These are phyloP conservation scores for Drosophila guanche DNA, from an alignment of 1,140 invertebrate species.

Conservation along the genomic window DNA sequence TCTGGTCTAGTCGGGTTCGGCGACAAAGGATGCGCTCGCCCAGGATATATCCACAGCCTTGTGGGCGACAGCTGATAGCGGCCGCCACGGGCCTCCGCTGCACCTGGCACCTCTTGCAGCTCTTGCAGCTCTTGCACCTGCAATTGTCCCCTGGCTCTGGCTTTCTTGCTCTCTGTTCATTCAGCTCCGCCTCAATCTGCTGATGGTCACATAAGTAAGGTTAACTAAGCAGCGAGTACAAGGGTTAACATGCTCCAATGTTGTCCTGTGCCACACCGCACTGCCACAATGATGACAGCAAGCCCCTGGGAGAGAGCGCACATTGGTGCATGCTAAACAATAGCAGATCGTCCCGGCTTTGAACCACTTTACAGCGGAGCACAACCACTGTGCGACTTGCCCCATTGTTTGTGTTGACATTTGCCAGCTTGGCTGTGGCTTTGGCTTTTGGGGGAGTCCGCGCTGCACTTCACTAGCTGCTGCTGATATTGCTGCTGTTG, in stretches of 20 bases:
- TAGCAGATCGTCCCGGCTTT: background rate
- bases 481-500: background rate
- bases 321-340: background rate
- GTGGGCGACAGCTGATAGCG: slow-evolving; percentile 58
- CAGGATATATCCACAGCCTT: slow-evolving; percentile 41
- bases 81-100: slow-evolving; percentile 16
- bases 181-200: slow-evolving; percentile 11
- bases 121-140: slow-evolving; percentile 45
- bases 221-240: slow-evolving; percentile 67
- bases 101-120: slow-evolving; percentile 34
- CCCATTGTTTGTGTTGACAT: slow-evolving; percentile 76
- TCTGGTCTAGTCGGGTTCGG: slow-evolving; percentile 18
- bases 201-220: slow-evolving; percentile 59
- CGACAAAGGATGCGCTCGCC: slow-evolving; percentile 47
- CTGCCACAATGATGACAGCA: slow-evolving; percentile 3
- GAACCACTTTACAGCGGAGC: background rate
- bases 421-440: slow-evolving; percentile 72
- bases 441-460: slow-evolving; percentile 23
- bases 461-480: slow-evolving; percentile 38
- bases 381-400: slow-evolving; percentile 16
- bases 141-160: slow-evolving; percentile 4
- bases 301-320: slow-evolving; percentile 12
- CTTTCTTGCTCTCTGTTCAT: background rate
- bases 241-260: slow-evolving; percentile 57
- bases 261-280: slow-evolving; percentile 8